A percentile compares a stretch with the other conserved stretches of the same genome.
Conservation (phyloP, 2,797 vertebrate species). For the Pristis pectinata region DNA sequence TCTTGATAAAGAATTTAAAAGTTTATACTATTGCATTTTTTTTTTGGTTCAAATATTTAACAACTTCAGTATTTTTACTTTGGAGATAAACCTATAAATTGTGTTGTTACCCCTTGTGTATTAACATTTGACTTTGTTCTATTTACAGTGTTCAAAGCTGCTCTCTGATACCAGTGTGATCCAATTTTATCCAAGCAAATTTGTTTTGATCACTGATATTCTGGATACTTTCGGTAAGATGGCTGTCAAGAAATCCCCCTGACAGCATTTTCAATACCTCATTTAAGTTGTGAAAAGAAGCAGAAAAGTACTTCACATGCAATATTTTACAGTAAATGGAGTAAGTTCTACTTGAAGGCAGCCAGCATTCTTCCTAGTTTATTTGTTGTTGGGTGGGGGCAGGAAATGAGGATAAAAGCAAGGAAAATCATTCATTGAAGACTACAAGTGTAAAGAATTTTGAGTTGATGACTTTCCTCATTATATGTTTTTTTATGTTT, state of each 20-base stretch:
- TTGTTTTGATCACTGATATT: slow-evolving; percentile 95
- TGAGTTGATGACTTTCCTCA: not conserved
- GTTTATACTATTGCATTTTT: no score
- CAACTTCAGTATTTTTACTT: not conserved
- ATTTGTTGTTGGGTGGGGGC: not conserved
- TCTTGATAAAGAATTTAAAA: no score
- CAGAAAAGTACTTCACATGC: no score
- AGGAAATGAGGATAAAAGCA: not conserved
- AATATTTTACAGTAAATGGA: not conserved
- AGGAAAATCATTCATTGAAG: not conserved
- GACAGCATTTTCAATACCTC: not conserved
- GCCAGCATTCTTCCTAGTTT: not conserved
- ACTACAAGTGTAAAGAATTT: not conserved
- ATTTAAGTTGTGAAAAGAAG: not conserved
- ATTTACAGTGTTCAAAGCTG: slow-evolving; percentile 85
- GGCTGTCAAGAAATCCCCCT: not conserved
- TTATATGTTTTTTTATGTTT: not conserved
- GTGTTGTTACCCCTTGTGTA: not conserved
- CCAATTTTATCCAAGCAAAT: slow-evolving; percentile 98
- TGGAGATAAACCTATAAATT: not conserved
- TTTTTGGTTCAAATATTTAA: not conserved
- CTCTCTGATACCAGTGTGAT: slow-evolving; percentile 93
- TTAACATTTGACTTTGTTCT: slow-evolving; percentile 24
- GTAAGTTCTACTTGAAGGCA: not conserved
- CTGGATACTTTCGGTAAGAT: slow-evolving; percentile 90